A percentile compares a stretch with the other conserved stretches of the same genome.
Conservation (phyloP, 2,797 vertebrate species). For the Sebastes flavidus region DNA sequence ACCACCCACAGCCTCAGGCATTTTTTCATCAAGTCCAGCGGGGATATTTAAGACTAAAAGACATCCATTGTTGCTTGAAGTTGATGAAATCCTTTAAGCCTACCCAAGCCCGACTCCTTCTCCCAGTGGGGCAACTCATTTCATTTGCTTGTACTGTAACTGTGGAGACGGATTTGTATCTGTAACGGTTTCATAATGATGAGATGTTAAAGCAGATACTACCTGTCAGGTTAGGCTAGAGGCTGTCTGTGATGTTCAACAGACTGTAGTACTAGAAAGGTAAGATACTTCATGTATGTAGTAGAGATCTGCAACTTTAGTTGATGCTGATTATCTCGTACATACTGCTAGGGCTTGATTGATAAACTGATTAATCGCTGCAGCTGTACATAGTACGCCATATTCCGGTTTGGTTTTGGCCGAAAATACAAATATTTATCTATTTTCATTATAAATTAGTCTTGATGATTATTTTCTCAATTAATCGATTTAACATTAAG, state of each 20-base stretch:
- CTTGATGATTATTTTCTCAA: no score
- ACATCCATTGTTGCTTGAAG: constrained; percentile 48
- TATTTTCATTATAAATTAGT: no score
- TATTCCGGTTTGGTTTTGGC: no score
- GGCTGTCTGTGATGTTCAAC: not conserved
- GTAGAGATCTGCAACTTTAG: not conserved
- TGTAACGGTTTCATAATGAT: not conserved
- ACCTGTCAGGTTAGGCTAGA: not conserved
- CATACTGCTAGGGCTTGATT: not conserved
- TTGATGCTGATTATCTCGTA: not conserved
- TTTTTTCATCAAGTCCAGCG: constrained; percentile 23
- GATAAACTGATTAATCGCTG: no score
- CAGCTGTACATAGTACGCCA: no score
- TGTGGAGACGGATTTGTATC: constrained; percentile 7
- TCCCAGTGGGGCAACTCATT: constrained; percentile 14
- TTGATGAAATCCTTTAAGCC: constrained; percentile 49
- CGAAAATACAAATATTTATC: no score
- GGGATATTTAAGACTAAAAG: constrained; percentile 40
- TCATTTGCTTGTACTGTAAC: constrained; percentile 33
- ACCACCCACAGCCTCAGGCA: constrained; percentile 7
- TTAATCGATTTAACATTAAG: no score
- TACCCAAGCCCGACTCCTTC: constrained; percentile 12
- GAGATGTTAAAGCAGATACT: not conserved
- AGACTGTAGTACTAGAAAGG: not conserved
- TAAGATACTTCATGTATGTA: not conserved